These are phyloP conservation scores for Montipora sp. DNA, from an alignment of 64 coral and sea anemone genomes.

Conservation along the genomic window DNA sequence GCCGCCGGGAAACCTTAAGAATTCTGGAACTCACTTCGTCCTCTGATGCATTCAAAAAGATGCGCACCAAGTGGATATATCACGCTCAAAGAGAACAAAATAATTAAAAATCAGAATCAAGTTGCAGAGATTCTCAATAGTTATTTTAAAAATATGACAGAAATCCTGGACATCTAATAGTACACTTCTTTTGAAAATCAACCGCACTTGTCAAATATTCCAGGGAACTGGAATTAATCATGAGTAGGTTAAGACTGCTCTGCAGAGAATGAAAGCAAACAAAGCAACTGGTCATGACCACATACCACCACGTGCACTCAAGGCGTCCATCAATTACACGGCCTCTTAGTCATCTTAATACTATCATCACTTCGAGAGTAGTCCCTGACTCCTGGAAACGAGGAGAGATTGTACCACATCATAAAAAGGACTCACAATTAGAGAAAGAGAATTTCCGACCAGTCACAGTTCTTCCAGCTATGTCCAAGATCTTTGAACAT, in stretches of 20 bases:
- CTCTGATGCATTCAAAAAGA: constrained; percentile 1
- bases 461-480: background rate
- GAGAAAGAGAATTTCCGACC: background rate
- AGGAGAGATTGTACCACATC: too few relatives aligned
- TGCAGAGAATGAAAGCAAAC: constrained; percentile 26
- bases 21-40: constrained; percentile 48
- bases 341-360: constrained; percentile 8
- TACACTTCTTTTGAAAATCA: background rate
- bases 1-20: constrained; percentile 37
- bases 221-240: constrained; percentile 2
- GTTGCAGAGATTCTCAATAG: background rate
- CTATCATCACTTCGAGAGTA: constrained; percentile 14
- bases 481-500: constrained; percentile 9
- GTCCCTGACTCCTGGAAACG: too few relatives aligned
- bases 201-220: background rate
- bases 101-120: background rate
- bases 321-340: constrained; percentile 1
- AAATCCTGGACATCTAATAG: background rate
- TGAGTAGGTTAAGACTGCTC: background rate
- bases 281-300: constrained; percentile 9
- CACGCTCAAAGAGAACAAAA: background rate
- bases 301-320: background rate
- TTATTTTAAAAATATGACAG: background rate
- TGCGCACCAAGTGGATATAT: background rate
- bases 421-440: constrained; percentile 6